These are phyloP conservation scores for Corythornis vintsioides DNA, from an alignment of 2,113 vertebrate species.

Conservation along the genomic window DNA sequence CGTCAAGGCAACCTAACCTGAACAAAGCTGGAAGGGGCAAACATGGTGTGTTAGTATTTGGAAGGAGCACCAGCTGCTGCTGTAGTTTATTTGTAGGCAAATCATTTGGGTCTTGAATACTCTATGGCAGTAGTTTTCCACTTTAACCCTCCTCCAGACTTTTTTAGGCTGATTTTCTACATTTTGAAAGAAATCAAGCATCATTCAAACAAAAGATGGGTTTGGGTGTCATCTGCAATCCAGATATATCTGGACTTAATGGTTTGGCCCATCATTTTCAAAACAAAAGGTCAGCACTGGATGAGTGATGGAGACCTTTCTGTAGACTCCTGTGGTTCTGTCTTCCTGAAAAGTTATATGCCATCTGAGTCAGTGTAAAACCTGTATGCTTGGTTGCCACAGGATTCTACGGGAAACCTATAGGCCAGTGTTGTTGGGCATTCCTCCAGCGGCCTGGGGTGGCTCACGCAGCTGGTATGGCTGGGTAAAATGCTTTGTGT, in stretches of 20 bases:
- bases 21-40: background rate
- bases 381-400: background rate
- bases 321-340: background rate
- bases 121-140: background rate
- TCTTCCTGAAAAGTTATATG: background rate
- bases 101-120: background rate
- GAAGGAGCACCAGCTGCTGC: background rate
- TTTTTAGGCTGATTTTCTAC: background rate
- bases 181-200: background rate
- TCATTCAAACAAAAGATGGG: background rate
- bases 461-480: background rate
- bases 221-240: background rate
- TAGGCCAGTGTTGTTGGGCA: background rate
- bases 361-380: background rate
- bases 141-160: background rate
- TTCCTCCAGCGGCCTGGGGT: fast-evolving
- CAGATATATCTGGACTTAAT: background rate
- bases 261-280: background rate
- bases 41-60: background rate
- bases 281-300: background rate
- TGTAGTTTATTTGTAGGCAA: background rate
- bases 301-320: background rate
- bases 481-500: background rate
- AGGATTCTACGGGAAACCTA: background rate
- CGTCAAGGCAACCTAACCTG: background rate